phyloP scores from a whole-genome alignment of 2,113 vertebrate species.

The Empidonax traillii region DNA sequence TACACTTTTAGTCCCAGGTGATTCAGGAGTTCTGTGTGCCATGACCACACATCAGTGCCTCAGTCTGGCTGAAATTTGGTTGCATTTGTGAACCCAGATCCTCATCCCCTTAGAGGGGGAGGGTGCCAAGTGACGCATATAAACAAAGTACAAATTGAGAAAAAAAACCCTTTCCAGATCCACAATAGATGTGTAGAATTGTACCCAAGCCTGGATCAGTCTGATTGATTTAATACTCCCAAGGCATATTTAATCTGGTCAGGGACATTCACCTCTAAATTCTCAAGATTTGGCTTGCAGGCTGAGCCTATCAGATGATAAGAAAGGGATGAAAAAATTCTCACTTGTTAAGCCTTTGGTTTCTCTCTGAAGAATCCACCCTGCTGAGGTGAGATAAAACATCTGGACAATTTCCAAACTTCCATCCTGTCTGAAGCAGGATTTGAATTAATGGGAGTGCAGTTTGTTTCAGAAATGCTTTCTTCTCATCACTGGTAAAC shows the following conservation, averaged over 20 bases:
- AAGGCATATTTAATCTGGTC: neutral
- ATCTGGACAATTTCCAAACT: conserved; percentile 1
- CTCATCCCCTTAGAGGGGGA: neutral
- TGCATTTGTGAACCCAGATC: neutral
- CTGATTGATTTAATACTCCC: neutral
- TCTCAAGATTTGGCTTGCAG: neutral
- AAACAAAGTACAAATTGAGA: neutral
- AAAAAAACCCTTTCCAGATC: neutral
- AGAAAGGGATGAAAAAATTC: neutral
- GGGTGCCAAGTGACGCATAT: neutral
- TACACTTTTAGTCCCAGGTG: neutral
- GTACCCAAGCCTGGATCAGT: neutral
- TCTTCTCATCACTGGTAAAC: neutral
- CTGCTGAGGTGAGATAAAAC: conserved; percentile 27
- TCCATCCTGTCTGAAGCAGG: neutral
- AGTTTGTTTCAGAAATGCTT: neutral
- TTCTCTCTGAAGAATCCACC: neutral
- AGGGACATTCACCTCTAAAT: neutral
- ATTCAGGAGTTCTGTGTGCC: neutral
- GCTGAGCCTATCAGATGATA: neutral
- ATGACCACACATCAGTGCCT: neutral
- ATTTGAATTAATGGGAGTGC: neutral
- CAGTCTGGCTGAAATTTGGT: neutral
- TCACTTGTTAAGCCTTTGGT: neutral
- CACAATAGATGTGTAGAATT: accelerated